Conservation (phyloP, 2,888 invertebrate species). For the Sarcophaga carnaria region DNA sequence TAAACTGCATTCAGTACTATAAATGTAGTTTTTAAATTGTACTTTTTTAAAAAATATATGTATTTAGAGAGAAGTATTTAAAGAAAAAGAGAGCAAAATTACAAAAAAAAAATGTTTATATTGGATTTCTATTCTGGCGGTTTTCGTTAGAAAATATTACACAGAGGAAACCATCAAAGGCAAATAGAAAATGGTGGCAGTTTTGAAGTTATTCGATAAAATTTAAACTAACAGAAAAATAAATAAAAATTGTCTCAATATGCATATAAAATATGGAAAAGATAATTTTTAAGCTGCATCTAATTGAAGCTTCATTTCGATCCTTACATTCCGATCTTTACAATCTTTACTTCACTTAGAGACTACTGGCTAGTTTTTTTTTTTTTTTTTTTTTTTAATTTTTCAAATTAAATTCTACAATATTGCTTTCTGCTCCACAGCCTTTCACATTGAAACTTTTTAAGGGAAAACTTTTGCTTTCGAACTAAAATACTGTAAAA, state of each 20-base stretch:
- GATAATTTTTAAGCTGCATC: no score
- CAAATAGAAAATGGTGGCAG: conserved; percentile 8
- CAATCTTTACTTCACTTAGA: no score
- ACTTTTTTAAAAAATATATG: conserved; percentile 4
- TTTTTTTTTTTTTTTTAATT: no score
- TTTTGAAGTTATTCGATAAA: background rate
- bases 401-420: no score
- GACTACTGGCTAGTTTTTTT: no score
- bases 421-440: no score
- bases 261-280: no score
- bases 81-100: conserved; percentile 44
- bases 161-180: conserved; percentile 6
- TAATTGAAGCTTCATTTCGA: no score
- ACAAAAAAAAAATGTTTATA: conserved; percentile 10
- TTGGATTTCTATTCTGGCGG: conserved; percentile 11
- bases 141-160: conserved; percentile 30
- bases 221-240: background rate
- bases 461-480: no score
- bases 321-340: no score
- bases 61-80: background rate
- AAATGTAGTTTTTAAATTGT: conserved; percentile 47
- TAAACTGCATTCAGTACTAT: conserved; percentile 42
- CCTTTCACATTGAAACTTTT: no score
- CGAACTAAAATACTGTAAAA: no score
- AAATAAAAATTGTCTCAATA: background rate